Conservation (phyloP, 2,797 vertebrate genomes). For the Falco berigora region DNA sequence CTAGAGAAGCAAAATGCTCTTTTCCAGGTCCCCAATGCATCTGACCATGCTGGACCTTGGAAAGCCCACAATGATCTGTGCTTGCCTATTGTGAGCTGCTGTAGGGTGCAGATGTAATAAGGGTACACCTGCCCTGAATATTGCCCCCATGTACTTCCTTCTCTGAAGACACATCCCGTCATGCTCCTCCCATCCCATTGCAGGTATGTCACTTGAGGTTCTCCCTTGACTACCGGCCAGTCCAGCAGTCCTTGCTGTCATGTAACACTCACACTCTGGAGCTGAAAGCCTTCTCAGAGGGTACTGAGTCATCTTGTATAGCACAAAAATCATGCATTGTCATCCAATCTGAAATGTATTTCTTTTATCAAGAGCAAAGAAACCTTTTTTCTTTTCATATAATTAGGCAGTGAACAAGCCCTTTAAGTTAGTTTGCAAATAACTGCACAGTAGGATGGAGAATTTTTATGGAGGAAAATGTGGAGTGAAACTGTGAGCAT, state of each 20-base stretch:
- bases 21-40: neutral
- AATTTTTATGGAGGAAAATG: neutral
- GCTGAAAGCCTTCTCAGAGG: neutral
- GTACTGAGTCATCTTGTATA: neutral
- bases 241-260: accelerated
- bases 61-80: neutral
- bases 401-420: neutral
- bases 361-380: neutral
- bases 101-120: neutral
- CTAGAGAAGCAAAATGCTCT: neutral
- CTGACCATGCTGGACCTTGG: neutral
- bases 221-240: neutral
- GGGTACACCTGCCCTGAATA: neutral
- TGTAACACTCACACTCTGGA: neutral
- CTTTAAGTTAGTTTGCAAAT: neutral
- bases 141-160: neutral
- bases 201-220: neutral
- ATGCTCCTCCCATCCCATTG: neutral
- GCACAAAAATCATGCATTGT: neutral
- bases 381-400: neutral
- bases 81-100: no score
- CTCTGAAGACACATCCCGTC: neutral
- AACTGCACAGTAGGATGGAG: neutral
- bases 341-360: neutral
- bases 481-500: neutral